Evolutionary conservation across 2,113 vertebrate species (phyloP), one percentile per base, ranked within the genome.

Genomic region (Indicator indicator): DNA sequence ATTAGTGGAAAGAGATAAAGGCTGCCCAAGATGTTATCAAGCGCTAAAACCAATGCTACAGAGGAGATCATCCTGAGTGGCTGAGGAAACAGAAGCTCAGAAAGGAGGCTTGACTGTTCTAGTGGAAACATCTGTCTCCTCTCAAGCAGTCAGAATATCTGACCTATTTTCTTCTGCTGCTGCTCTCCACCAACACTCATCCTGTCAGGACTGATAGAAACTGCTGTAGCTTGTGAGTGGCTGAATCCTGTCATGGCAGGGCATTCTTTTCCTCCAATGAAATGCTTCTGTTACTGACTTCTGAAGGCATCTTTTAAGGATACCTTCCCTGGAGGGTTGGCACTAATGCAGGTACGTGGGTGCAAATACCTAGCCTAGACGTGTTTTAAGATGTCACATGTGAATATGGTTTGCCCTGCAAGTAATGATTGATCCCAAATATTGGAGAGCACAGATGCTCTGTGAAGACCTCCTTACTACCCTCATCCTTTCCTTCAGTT

Each of bases 251-350:
- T 72, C 79, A 60, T 5, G 20, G 65, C 68, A 93, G 36, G 38
- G 12, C 63, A 84, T 8, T 60, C 15, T 71, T 60, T 81, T 59
- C 60, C 69, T 84, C 79, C 59, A 36, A 63, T 82, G 20, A 78
- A 80, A 87, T 56, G 16, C 62, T n/a, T 86, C 12, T 75, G 12
- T 59, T 69, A 38, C 33, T 82, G 83, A 50, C 33, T 91, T 94
- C 58, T 93, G 85, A 80, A 95, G 72, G 48, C 54, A 81, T 58
- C 54, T 91, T 95, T 83, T 81, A 86, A 90, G 82, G 79, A 91
- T 24, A 12, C 72, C 54, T 96, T 82, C 85, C 89, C 80, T 62
- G 76, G 9, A 75, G 94, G 7, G 17, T 21, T 97, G 94, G 94
- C 94, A 86, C 52, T 60, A 23, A 18, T 32, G 58, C 32, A 94